Percentiles rank a stretch among this genome's conserved stretches.
Conservation (phyloP, 2,888 invertebrate genomes). For the Empis stercorea region DNA sequence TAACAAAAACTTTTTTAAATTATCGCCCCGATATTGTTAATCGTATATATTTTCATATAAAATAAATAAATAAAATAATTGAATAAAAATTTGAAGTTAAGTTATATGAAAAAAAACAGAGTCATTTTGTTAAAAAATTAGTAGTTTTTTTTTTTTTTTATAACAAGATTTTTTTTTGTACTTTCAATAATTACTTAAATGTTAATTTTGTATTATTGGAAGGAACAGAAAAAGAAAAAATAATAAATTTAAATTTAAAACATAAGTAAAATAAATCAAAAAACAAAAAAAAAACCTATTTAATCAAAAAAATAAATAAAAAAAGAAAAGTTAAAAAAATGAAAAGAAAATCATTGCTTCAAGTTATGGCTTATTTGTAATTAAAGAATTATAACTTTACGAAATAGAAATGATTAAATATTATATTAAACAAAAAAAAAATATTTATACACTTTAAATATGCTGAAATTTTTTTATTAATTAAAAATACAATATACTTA, state of each 20-base stretch:
- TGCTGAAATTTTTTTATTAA: slow-evolving; percentile 20
- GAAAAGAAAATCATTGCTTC: slow-evolving; percentile 16
- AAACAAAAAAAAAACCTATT: slow-evolving; percentile 9
- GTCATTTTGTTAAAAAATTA: neutral
- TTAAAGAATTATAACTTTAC: slow-evolving; percentile 6
- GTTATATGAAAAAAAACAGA: too few relatives aligned
- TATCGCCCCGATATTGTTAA: slow-evolving; percentile 7
- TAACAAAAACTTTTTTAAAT: slow-evolving; percentile 1
- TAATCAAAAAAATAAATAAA: slow-evolving; percentile 6
- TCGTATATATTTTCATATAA: slow-evolving; percentile 11
- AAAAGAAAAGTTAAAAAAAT: too few relatives aligned
- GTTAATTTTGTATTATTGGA: slow-evolving; percentile 6
- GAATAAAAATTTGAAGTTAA: too few relatives aligned
- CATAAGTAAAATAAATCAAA: slow-evolving; percentile 3
- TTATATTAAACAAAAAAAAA: slow-evolving; percentile 12
- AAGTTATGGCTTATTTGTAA: slow-evolving; percentile 19
- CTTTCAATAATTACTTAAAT: slow-evolving; percentile 5
- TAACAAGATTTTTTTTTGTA: slow-evolving; percentile 7
- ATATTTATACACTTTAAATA: slow-evolving; percentile 20
- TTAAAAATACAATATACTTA: slow-evolving; percentile 12
- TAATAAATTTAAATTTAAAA: slow-evolving; percentile 3
- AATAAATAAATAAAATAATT: slow-evolving; percentile 3
- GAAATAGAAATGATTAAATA: slow-evolving; percentile 5
- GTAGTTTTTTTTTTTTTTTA: neutral
- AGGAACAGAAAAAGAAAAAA: slow-evolving; percentile 5